Percentiles rank a stretch among this genome's conserved stretches.
These are phyloP conservation scores for Sminthopsis crassicaudata DNA, from an alignment of 2,113 vertebrate species.

Conservation along the genomic window DNA sequence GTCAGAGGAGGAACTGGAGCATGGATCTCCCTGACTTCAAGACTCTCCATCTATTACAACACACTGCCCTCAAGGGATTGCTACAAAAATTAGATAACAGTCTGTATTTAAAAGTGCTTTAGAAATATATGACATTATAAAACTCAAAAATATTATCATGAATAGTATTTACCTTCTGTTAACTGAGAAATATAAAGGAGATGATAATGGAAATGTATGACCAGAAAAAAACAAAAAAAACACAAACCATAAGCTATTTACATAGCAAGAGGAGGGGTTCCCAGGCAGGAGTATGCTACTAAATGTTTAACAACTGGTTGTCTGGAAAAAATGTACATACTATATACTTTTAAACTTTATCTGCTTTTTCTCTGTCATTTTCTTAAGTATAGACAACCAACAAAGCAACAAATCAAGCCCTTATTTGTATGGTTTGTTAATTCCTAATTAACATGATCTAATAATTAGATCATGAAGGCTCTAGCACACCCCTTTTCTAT, in stretches of 20 bases:
- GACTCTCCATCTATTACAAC: not conserved
- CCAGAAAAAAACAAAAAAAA: not conserved
- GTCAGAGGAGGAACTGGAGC: not conserved
- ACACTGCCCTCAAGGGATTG: not conserved
- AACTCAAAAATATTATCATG: not conserved
- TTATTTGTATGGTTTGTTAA: not conserved
- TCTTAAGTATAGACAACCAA: not conserved
- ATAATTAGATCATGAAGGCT: not conserved
- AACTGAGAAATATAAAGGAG: not conserved
- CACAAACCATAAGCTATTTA: not conserved
- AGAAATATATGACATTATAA: not conserved
- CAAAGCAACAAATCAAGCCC: not conserved
- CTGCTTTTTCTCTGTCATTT: not conserved
- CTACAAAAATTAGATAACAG: not conserved
- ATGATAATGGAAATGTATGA: not conserved
- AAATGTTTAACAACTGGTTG: not conserved
- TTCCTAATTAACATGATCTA: too few relatives aligned
- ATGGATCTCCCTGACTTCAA: not conserved
- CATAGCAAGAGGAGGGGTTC: not conserved
- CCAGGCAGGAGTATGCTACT: not conserved
- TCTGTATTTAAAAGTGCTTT: not conserved
- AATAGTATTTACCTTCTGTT: slow-evolving; percentile 15
- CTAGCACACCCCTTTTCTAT: not conserved
- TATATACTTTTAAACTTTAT: not conserved
- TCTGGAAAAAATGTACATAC: not conserved